Evolutionary conservation across 2,797 vertebrate genomes (phyloP).

Genomic region (Sebastes umbrosus): DNA sequence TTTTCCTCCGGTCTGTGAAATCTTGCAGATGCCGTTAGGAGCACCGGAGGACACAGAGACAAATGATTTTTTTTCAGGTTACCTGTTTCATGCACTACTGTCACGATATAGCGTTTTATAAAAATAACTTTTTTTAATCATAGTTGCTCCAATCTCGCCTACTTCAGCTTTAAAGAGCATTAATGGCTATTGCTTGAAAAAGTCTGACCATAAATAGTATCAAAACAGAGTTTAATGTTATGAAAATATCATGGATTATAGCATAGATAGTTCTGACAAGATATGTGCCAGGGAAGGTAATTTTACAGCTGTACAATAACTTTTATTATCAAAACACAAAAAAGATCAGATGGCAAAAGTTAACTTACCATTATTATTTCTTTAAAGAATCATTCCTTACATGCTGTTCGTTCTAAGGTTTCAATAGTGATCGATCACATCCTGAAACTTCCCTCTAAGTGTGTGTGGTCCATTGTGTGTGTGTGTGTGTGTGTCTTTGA

Average conservation of each 20-base stretch:
- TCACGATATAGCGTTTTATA: too few relatives aligned
- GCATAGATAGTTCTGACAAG: neutral
- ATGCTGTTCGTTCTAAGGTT: neutral
- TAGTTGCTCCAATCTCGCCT: too few relatives aligned
- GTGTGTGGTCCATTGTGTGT: constrained; percentile 41
- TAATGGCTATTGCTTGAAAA: neutral
- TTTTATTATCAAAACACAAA: neutral
- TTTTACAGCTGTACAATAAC: neutral
- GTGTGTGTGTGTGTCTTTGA: constrained; percentile 26
- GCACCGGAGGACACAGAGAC: fast-evolving
- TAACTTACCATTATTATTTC: neutral
- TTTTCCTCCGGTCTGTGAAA: too few relatives aligned
- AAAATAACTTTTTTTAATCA: too few relatives aligned
- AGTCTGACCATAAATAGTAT: neutral
- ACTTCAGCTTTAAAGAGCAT: too few relatives aligned
- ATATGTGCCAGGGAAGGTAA: neutral
- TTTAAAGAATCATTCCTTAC: neutral
- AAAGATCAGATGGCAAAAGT: too few relatives aligned
- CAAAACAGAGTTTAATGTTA: neutral
- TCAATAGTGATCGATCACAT: neutral
- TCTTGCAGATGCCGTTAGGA: too few relatives aligned
- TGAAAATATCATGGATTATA: neutral
- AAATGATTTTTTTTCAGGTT: too few relatives aligned
- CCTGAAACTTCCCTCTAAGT: constrained; percentile 60
- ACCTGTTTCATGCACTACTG: too few relatives aligned